Conservation (phyloP, 2,888 invertebrate species). For the Drepanosiphum platanoidis region DNA sequence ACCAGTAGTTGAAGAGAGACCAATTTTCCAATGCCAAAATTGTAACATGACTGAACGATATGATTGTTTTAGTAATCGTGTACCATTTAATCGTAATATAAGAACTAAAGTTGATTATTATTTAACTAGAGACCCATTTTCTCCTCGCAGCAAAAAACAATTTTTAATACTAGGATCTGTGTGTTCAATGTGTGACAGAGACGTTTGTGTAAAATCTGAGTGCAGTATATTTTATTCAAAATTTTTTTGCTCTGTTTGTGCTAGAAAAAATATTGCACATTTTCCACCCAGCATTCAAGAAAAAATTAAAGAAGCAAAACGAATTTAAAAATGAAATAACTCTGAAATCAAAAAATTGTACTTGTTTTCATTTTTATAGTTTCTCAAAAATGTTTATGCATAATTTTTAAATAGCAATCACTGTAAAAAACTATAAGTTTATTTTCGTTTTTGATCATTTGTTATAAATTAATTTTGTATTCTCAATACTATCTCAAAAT, state of each 20-base stretch:
- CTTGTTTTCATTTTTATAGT: no score
- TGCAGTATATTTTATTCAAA: constrained; percentile 85
- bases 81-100: constrained; percentile 59
- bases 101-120: constrained; percentile 74
- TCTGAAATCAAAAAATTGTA: not conserved
- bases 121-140: constrained; percentile 87
- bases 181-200: constrained; percentile 76
- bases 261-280: constrained; percentile 70
- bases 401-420: no score
- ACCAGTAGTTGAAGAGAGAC: constrained; percentile 23
- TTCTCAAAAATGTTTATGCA: no score
- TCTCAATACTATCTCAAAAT: no score
- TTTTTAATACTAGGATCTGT: constrained; percentile 81
- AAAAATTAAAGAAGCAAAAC: constrained; percentile 56
- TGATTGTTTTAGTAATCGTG: constrained; percentile 55
- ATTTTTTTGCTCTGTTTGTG: constrained; percentile 80
- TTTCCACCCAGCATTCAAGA: constrained; percentile 76
- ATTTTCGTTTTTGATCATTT: no score
- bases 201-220: constrained; percentile 77
- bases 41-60: constrained; percentile 61
- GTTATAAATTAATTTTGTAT: no score
- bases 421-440: no score
- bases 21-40: constrained; percentile 58
- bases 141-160: constrained; percentile 78
- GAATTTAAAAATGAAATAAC: constrained; percentile 14